Evolutionary conservation across 2,113 vertebrate genomes (phyloP).

Genomic region (Microtus oregoni): DNA sequence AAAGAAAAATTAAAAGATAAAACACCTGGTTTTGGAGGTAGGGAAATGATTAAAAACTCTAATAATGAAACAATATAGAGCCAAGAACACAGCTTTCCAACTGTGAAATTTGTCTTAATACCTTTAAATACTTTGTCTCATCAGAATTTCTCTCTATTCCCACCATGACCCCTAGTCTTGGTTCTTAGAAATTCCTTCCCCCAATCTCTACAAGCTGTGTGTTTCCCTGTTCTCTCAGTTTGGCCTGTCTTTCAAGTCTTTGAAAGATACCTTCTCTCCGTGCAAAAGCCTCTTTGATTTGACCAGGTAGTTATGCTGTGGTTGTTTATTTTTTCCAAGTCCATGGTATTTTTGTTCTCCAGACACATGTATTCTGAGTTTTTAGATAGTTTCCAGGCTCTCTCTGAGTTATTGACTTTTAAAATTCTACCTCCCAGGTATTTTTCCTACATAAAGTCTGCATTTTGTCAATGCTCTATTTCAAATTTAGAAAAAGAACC

Average conservation of each 20-base stretch:
- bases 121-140: neutral
- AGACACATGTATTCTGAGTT: constrained; percentile 33
- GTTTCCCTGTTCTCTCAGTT: constrained; percentile 17
- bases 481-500: constrained; percentile 62
- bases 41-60: neutral
- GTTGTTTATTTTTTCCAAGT: constrained; percentile 49
- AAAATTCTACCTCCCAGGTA: constrained; percentile 51
- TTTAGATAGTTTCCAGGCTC: constrained; percentile 66
- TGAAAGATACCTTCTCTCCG: constrained; percentile 20
- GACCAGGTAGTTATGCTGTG: constrained; percentile 53
- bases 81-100: neutral
- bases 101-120: neutral
- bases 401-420: constrained; percentile 59
- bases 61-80: constrained; percentile 9
- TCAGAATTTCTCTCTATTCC: neutral
- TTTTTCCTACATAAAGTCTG: constrained; percentile 22
- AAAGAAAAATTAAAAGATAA: neutral
- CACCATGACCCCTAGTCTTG: neutral
- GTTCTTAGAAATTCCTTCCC: constrained; percentile 2
- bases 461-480: constrained; percentile 57
- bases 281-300: constrained; percentile 55
- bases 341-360: constrained; percentile 54
- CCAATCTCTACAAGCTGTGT: neutral
- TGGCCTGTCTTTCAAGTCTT: constrained; percentile 27
- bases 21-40: neutral